Evolutionary conservation across 2,113 vertebrate genomes (phyloP).

Genomic region (Strix uralensis): DNA sequence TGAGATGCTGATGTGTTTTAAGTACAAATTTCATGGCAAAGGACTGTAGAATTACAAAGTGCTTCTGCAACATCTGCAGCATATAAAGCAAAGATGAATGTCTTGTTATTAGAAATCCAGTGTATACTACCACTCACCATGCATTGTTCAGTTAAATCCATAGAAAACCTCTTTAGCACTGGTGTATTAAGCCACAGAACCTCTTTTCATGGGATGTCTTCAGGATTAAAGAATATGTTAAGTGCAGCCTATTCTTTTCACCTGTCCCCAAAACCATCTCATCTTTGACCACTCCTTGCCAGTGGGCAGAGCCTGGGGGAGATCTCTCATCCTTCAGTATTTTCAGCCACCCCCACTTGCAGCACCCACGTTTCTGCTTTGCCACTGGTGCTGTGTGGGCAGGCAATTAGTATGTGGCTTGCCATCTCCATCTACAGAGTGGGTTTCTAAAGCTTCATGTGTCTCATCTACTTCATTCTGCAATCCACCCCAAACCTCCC

Average conservation of each 20-base stretch:
- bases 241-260: not conserved
- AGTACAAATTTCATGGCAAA: not conserved
- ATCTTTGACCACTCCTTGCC: not conserved
- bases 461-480: slow-evolving; percentile 44
- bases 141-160: not conserved
- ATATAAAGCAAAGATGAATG: not conserved
- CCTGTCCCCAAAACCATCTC: not conserved
- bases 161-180: not conserved
- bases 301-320: not conserved
- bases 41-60: not conserved
- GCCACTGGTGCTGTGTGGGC: slow-evolving; percentile 9
- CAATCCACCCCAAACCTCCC: slow-evolving; percentile 49
- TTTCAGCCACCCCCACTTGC: not conserved
- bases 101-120: not conserved
- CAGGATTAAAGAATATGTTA: not conserved
- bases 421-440: not conserved
- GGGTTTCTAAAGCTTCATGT: slow-evolving; percentile 40
- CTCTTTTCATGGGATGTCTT: not conserved
- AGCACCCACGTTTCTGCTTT: slow-evolving; percentile 28
- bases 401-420: slow-evolving; percentile 52
- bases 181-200: not conserved
- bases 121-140: not conserved
- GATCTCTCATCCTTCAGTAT: not conserved
- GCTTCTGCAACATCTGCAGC: not conserved
- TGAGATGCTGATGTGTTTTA: not conserved